Percentiles rank a stretch among this genome's conserved stretches.
phyloP scores from a whole-genome alignment of 2,888 invertebrate species.

The Zaprionus lineosus region DNA sequence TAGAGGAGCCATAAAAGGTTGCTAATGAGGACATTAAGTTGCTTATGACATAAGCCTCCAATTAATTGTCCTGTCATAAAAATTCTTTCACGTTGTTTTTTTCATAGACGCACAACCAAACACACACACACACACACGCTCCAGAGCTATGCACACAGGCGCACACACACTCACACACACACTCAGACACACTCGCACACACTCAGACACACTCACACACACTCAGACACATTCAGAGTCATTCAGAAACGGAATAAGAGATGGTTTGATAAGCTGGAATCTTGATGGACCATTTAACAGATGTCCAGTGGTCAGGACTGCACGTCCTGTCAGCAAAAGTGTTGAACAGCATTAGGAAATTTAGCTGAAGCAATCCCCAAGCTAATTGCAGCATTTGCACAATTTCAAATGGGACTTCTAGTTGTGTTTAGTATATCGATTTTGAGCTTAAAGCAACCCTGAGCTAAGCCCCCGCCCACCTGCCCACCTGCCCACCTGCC shows the following conservation, averaged over 20 bases:
- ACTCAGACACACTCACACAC: background rate
- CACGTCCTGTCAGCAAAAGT: constrained; percentile 26
- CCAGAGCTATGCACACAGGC: no score
- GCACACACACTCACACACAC: background rate
- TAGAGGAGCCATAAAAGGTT: constrained; percentile 69
- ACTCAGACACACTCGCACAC: background rate
- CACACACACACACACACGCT: constrained; percentile 4
- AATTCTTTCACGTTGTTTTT: constrained; percentile 63
- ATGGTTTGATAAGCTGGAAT: constrained; percentile 16
- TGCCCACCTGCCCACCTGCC: no score
- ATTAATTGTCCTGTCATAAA: constrained; percentile 79
- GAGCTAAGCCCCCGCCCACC: constrained; percentile 1
- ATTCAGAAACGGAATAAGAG: background rate
- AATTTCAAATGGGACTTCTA: constrained; percentile 25
- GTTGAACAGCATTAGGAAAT: constrained; percentile 60
- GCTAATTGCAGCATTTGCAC: constrained; percentile 67
- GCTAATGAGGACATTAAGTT: constrained; percentile 76
- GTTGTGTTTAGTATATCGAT: constrained; percentile 39
- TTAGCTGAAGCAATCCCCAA: constrained; percentile 34
- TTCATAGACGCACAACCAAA: background rate
- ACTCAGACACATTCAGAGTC: background rate
- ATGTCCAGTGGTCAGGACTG: constrained; percentile 4
- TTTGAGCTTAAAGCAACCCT: constrained; percentile 33
- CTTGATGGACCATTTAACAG: constrained; percentile 33
- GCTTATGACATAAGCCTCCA: constrained; percentile 74